Conservation (phyloP, 1,140 invertebrate species). For the Danaus melanippus region DNA sequence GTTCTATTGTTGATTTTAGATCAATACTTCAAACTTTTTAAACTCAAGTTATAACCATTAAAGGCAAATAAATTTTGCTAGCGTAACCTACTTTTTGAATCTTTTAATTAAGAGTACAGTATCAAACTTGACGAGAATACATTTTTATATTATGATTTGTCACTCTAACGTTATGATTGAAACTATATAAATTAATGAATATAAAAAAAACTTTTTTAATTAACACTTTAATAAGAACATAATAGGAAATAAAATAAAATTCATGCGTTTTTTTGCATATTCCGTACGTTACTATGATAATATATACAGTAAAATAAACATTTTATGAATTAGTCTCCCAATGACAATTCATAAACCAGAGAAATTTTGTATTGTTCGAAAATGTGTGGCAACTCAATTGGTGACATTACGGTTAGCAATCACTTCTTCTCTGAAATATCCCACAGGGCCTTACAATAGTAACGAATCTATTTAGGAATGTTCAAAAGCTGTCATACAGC, state of each 20-base stretch:
- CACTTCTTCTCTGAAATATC: slow-evolving; percentile 31
- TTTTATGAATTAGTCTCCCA: too few relatives aligned
- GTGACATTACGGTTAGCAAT: slow-evolving; percentile 26
- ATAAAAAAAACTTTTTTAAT: slow-evolving; percentile 17
- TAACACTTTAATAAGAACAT: neutral
- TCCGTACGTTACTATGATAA: too few relatives aligned
- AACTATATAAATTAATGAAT: slow-evolving; percentile 13
- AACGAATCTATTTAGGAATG: slow-evolving; percentile 45
- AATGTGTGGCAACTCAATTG: slow-evolving; percentile 12
- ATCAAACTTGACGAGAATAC: neutral
- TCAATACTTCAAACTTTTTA: too few relatives aligned
- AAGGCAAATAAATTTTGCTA: neutral
- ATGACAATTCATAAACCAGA: too few relatives aligned
- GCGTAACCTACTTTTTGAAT: slow-evolving; percentile 13
- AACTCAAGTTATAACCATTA: too few relatives aligned
- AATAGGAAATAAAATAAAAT: too few relatives aligned
- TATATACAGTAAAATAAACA: too few relatives aligned
- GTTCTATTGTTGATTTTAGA: too few relatives aligned
- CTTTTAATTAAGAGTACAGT: slow-evolving; percentile 11
- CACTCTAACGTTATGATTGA: neutral
- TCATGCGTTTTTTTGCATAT: too few relatives aligned
- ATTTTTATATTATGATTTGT: too few relatives aligned
- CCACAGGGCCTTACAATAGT: slow-evolving; percentile 36
- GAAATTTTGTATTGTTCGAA: too few relatives aligned
- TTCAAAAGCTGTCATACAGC: slow-evolving; percentile 33